Base-by-base conservation (phyloP, 2,797 vertebrate species). In the Pipistrellus pipistrellus region DNA sequence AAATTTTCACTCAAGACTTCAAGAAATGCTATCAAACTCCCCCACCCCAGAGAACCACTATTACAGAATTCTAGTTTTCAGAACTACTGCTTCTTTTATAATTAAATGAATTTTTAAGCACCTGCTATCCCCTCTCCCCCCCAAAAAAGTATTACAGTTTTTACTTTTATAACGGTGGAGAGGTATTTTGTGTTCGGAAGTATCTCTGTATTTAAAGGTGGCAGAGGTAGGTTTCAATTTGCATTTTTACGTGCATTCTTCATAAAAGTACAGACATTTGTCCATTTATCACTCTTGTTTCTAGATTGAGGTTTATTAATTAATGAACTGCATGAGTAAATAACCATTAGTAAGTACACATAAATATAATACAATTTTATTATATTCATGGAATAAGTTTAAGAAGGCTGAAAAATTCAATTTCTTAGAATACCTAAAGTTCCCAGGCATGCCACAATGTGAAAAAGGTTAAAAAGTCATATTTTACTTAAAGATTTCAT, bases 221-320 rank as follows among this genome's bases (percentile, higher is more conserved):
- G 44, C 6, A 95, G 8, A 77, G 15, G 9, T 51, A 85, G 46
- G n/a, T 82, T 88, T 75, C 75, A 20, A 81, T 84, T 92, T 88
- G 21, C 0, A 27, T 92, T 88, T 46, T 81, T 55, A 7, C 68
- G 41, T 83, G 14, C 14, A 46, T 18, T 32, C 12, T 48, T n/a
- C 82, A 25, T 80, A 14, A 10, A 32, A 20, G 3, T 27, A 57
- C 3, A 48, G 10, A 46, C 17, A 57, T 73, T 69, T 87, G 57
- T 10, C n/a, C 6, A 66, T 21, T 35, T 20, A 55, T 51, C 15
- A 44, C 2, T 69, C 23, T 66, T 4, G 8, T 86, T 91, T 93
- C 80, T 84, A 69, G 53, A 64, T 15, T 68, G 41, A 83, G 27
- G n/a, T 73, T 57, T 57, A 41, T 38, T 62, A 77, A 1, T 32